Evolutionary conservation across 2,888 invertebrate species (phyloP).

Genomic region (Noctua janthe): DNA sequence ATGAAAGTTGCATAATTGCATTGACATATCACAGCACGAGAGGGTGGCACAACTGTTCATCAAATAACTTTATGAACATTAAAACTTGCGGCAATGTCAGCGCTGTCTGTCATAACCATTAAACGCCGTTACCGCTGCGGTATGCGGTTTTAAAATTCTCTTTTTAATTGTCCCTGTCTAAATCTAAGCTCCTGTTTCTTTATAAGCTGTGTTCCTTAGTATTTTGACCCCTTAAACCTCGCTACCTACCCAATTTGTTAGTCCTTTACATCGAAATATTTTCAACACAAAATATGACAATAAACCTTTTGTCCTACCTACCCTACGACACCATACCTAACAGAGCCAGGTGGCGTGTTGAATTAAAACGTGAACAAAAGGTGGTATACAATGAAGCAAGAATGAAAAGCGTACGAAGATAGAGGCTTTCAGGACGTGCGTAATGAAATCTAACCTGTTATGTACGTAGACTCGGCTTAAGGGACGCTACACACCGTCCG

Average conservation of each 20-base stretch:
- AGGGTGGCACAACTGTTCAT: no score
- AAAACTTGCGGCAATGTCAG: no score
- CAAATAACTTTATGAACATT: no score
- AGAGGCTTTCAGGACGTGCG: slow-evolving; percentile 63
- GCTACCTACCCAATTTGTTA: no score
- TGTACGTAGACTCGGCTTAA: slow-evolving; percentile 41
- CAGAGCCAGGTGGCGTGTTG: slow-evolving; percentile 69
- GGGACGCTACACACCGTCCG: not conserved
- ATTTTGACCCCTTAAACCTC: not conserved
- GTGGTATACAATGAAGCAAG: slow-evolving; percentile 69
- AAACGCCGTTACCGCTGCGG: no score
- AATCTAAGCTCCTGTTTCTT: not conserved
- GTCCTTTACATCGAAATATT: not conserved
- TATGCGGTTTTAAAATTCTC: not conserved
- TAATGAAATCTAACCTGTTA: slow-evolving; percentile 70
- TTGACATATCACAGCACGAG: no score
- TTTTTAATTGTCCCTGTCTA: not conserved
- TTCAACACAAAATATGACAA: not conserved
- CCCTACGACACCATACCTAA: slow-evolving; percentile 8
- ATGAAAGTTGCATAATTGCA: no score
- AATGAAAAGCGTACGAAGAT: slow-evolving; percentile 70
- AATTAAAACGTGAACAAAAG: slow-evolving; percentile 76
- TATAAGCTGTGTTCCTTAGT: not conserved
- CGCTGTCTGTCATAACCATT: no score
- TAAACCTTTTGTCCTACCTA: slow-evolving; percentile 34